These are phyloP conservation scores for Xylota sylvarum DNA, from an alignment of 2,888 invertebrate genomes.

Conservation along the genomic window DNA sequence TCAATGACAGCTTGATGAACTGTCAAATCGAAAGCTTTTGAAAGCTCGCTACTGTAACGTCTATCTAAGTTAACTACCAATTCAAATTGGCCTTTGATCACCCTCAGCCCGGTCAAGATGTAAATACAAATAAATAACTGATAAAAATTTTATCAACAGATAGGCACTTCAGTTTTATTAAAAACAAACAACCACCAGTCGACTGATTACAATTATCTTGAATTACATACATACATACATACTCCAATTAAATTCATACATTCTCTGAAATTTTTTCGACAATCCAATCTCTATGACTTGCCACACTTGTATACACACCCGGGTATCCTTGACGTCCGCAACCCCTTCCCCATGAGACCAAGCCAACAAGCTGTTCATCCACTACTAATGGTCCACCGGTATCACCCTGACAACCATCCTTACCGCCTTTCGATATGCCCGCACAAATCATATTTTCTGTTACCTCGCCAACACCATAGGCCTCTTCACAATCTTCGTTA, in stretches of 20 bases:
- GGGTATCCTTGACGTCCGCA: conserved; percentile 85
- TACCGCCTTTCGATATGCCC: conserved; percentile 83
- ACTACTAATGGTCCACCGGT: conserved; percentile 83
- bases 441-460: conserved; percentile 87
- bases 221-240: not conserved
- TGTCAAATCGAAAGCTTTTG: too few species aligned
- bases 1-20: too few species aligned
- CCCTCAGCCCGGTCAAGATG: not conserved
- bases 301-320: conserved; percentile 85
- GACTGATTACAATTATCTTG: conserved; percentile 28
- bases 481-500: conserved; percentile 83
- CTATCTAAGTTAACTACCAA: not conserved
- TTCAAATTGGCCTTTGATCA: not conserved
- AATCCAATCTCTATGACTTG: conserved; percentile 81
- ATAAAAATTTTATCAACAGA: conserved; percentile 8
- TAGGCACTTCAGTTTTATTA: conserved; percentile 17
- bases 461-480: conserved; percentile 84
- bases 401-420: conserved; percentile 85
- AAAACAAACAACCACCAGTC: conserved; percentile 5
- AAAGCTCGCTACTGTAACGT: not conserved
- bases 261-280: conserved; percentile 78
- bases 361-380: conserved; percentile 81
- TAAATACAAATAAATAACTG: not conserved
- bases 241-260: not conserved
- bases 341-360: conserved; percentile 86